Evolutionary conservation across 2,888 invertebrate species (phyloP).

Genomic region (Teleiodes luculella): DNA sequence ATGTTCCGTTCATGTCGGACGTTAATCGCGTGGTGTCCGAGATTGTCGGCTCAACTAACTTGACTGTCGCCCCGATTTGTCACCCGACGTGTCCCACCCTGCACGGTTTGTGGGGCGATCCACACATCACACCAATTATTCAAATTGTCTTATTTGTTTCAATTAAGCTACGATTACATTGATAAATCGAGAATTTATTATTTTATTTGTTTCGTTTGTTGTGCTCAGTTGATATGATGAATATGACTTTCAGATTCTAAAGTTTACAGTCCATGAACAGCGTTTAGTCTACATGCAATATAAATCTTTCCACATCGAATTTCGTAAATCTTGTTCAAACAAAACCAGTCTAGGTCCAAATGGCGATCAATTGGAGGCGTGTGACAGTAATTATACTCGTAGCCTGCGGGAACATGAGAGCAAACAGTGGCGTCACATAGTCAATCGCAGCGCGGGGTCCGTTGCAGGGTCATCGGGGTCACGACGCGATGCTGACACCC

Average conservation of each 20-base stretch:
- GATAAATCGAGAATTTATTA: slow-evolving; percentile 2
- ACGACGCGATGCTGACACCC: neutral
- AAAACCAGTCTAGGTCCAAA: slow-evolving; percentile 9
- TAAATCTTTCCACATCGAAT: too few species aligned
- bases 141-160: slow-evolving; percentile 44
- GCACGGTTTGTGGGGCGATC: slow-evolving; percentile 18
- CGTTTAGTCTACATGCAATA: too few species aligned
- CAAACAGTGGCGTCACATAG: slow-evolving; percentile 32
- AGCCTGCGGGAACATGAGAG: slow-evolving; percentile 45
- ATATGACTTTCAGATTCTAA: neutral
- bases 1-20: slow-evolving; percentile 25
- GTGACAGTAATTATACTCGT: slow-evolving; percentile 56
- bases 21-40: slow-evolving; percentile 49
- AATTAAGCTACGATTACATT: slow-evolving; percentile 26
- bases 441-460: slow-evolving; percentile 39
- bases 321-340: neutral
- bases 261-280: too few species aligned
- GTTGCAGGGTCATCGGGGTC: slow-evolving; percentile 27
- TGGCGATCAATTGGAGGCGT: slow-evolving; percentile 40
- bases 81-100: slow-evolving; percentile 63
- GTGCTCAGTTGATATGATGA: neutral
- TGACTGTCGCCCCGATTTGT: slow-evolving; percentile 74
- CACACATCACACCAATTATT: slow-evolving; percentile 43
- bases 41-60: slow-evolving; percentile 73
- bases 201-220: neutral